Evolutionary conservation across 2,888 invertebrate species (phyloP), one percentile per base, ranked within the genome.

Genomic region (Platycnemis pennipes): DNA sequence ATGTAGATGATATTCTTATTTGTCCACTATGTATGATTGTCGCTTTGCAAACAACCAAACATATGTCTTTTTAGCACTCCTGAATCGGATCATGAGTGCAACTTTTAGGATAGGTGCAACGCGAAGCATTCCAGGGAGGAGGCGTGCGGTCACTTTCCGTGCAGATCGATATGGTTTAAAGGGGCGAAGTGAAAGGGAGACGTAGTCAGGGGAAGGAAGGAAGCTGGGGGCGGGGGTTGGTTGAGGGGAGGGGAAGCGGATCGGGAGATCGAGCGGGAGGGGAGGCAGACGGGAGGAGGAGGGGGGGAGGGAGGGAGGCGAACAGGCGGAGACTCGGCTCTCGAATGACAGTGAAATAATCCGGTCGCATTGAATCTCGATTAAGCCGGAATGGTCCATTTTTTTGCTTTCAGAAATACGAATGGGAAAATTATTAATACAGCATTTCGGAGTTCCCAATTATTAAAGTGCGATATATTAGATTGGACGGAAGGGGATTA

Each of bases 151-250:
- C 91, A 91, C 31, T 91, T 22, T 26, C 13, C 91, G 77, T 44
- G 37, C 91, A 63, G 91, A 91, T 91, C 91, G 69, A 91, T 91
- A 91, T 13, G 91, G 44, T 91, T 91, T 91, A 91, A 91, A 91
- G 91, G 63, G 63, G 91, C 91, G 44, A 69, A 69, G 91, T 91
- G 91, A 91, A 91, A 91, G 91, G 91, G 91, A 87, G 87, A 91
- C 63, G 56, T 42, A 49, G 56, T 42, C n/a, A 44, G 44, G 44
- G 63, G n/a, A 44, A 37, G 91, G 13, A 77, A 77, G 37, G 37
- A 37, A 31, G 77, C 26, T 22, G 37, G 11, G 56, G 37, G 31
- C 11, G 53, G 42, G n/a, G 49, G 11, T 19, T n/a, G n/a, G n/a
- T n/a, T n/a, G n/a, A n/a, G n/a, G n/a, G n/a, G n/a, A n/a, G n/a